Evolutionary conservation across 2,113 vertebrate species (phyloP), one percentile per base, ranked within the genome.

Genomic region (Pleuronectes platessa): DNA sequence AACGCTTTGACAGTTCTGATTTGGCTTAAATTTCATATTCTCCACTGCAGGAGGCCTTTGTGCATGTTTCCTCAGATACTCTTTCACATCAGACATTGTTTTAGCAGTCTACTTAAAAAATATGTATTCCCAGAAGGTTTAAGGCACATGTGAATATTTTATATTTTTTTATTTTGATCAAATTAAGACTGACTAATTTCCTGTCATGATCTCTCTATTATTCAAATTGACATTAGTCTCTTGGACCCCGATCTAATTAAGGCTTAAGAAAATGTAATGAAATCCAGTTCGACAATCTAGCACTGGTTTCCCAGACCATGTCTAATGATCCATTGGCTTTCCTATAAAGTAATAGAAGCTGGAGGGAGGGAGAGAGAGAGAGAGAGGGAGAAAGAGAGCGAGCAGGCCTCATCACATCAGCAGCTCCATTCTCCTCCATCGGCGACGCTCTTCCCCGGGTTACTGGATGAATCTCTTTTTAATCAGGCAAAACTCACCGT

Each of bases 401-500:
- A 54, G 20, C 35, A 13, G 68, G 68, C 71, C 63, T 68, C 68
- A 76, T 76, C 73, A 54, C 84, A 89, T 87, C 79, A 78, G 73
- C 64, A 63, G 42, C 75, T 84, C 71, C 26, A 71, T 74, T 66
- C 51, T 82, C 79, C 70, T 85, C 77, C 3, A 31, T 71, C 2
- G 37, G 55, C 47, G 18, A 63, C 26, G 12, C 15, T 72, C 74
- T 51, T 75, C 68, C 61, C 67, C 17, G 64, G 68, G 63, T 80
- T 90, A 84, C 90, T 85, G 78, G 68, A 90, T 73, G 61, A 84
- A 91, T 88, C 81, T 89, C 70, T 85, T 81, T 63, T 84, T 89
- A 88, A 88, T 92, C 73, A 90, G 65, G 77, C 83, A 78, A 85
- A 89, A 86, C 84, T 81, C 65, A 82, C 76, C 70, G 27, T 58